Evolutionary conservation across 2,797 vertebrate genomes (phyloP).

Genomic region (Crenuchus spilurus): DNA sequence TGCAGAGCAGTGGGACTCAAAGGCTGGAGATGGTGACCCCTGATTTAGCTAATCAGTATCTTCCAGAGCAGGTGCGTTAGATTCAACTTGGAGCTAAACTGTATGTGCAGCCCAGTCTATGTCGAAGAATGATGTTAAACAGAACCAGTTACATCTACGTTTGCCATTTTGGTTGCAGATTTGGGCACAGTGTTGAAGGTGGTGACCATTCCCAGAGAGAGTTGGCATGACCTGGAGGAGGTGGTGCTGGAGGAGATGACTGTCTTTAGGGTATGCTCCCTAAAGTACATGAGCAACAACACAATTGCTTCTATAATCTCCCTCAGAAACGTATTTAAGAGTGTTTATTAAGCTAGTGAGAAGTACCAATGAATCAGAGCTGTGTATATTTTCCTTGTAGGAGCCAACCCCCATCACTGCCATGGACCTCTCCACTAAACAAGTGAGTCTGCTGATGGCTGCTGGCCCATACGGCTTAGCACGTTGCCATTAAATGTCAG

Average conservation of each 20-base stretch:
- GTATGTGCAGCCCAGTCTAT: too few species aligned
- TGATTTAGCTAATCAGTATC: neutral
- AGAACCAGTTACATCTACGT: neutral
- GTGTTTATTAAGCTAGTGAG: neutral
- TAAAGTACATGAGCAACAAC: conserved; percentile 1
- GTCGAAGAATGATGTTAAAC: neutral
- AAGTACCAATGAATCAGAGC: neutral
- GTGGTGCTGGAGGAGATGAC: conserved; percentile 98
- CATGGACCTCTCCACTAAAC: conserved; percentile 97
- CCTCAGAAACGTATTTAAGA: neutral
- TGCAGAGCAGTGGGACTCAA: neutral
- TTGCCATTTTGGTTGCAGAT: conserved; percentile 73
- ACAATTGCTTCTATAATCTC: neutral
- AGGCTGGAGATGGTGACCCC: neutral
- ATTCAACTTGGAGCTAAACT: neutral
- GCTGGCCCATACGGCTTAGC: neutral
- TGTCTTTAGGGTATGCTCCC: conserved; percentile 86
- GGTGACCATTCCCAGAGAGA: conserved; percentile 95
- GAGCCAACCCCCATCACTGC: conserved; percentile 90
- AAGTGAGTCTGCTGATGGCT: conserved; percentile 72
- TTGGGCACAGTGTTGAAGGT: conserved; percentile 95
- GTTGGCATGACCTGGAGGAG: conserved; percentile 98
- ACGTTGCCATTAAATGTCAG: conserved; percentile 6
- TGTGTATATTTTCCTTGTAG: conserved; percentile 67
- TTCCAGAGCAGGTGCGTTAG: neutral